Evolutionary conservation across 2,113 vertebrate species (phyloP).

Genomic region (Catharus minimus): DNA sequence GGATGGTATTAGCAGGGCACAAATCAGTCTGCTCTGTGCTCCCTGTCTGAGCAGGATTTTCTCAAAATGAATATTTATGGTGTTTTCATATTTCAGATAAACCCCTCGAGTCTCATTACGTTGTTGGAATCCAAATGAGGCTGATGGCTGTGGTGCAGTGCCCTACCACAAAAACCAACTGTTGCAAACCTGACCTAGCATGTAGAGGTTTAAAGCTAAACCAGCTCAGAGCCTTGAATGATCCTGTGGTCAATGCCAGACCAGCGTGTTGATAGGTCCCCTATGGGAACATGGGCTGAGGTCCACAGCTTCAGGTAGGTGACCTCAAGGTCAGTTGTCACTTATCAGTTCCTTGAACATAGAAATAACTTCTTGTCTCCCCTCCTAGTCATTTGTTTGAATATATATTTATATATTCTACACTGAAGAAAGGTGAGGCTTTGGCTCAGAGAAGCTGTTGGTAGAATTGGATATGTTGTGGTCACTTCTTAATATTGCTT

Average conservation of each 20-base stretch:
- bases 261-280: not conserved
- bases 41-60: slow-evolving; percentile 42
- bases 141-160: slow-evolving; percentile 1
- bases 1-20: slow-evolving; percentile 34
- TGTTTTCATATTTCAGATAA: slow-evolving; percentile 56
- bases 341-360: not conserved
- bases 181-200: not conserved
- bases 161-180: slow-evolving; percentile 38
- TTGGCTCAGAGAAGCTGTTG: not conserved
- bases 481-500: not conserved
- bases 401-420: not conserved
- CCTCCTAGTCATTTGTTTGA: not conserved
- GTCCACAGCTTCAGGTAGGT: not conserved
- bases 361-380: not conserved
- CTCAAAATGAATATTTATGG: slow-evolving; percentile 48
- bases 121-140: slow-evolving; percentile 42
- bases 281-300: not conserved
- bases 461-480: not conserved
- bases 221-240: not conserved
- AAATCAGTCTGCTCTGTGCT: slow-evolving; percentile 6
- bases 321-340: not conserved
- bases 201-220: not conserved
- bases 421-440: not conserved
- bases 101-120: slow-evolving; percentile 7
- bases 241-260: not conserved